Conservation (phyloP, 2,797 vertebrate species). For the Chromis chromis region DNA sequence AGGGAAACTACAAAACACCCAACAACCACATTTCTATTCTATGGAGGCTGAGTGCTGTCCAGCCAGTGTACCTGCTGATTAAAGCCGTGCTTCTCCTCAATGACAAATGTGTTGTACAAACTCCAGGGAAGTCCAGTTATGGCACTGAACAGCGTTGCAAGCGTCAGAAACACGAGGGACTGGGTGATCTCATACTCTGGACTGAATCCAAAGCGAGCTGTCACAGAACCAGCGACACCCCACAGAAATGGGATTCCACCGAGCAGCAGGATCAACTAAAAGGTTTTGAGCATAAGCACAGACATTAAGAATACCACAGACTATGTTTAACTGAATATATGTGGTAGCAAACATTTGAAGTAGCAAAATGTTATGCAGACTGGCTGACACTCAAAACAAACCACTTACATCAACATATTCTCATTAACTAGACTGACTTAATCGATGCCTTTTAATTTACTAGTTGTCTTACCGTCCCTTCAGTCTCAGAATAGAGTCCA, state of each 20-base stretch:
- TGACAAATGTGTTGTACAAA: constrained; percentile 96
- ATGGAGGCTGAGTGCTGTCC: not conserved
- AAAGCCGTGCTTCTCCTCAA: constrained; percentile 98
- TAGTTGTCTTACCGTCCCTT: constrained; percentile 90
- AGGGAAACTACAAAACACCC: too few relatives aligned
- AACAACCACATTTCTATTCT: too few relatives aligned
- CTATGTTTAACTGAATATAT: not conserved
- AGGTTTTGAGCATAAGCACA: constrained; percentile 20
- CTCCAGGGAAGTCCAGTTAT: constrained; percentile 97
- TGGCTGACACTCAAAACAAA: too few relatives aligned
- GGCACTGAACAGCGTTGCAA: constrained; percentile 96
- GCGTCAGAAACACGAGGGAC: constrained; percentile 91
- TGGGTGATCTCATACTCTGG: constrained; percentile 95
- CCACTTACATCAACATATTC: too few relatives aligned
- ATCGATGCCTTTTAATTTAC: not conserved
- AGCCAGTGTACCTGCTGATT: constrained; percentile 92
- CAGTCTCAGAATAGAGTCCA: constrained; percentile 95
- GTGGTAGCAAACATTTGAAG: too few relatives aligned
- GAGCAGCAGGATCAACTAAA: constrained; percentile 92
- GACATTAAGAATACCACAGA: not conserved
- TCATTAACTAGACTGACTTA: too few relatives aligned
- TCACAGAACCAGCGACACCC: constrained; percentile 88
- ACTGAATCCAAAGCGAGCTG: constrained; percentile 87
- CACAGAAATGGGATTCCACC: constrained; percentile 97
- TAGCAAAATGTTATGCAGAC: too few relatives aligned